phyloP scores from a whole-genome alignment of 1,140 invertebrate genomes.

The Drosophila pseudoananassae region DNA sequence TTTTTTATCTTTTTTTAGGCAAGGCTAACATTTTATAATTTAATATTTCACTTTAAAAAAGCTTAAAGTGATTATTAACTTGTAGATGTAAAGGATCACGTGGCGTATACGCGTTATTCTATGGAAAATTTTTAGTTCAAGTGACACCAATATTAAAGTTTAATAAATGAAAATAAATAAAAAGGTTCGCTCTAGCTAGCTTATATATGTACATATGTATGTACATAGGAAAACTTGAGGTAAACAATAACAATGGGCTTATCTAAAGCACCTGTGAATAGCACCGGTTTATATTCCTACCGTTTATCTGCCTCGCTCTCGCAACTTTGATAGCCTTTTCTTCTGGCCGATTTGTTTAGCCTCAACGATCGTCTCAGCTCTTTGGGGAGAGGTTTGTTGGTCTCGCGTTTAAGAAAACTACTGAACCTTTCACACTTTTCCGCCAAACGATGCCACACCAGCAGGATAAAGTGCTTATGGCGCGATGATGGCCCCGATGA shows the following conservation, averaged over 20 bases:
- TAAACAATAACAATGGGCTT: conserved; percentile 51
- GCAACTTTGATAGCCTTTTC: conserved; percentile 85
- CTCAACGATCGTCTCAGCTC: conserved; percentile 72
- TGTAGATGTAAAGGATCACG: background rate
- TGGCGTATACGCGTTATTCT: background rate
- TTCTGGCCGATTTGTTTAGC: conserved; percentile 81
- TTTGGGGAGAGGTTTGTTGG: conserved; percentile 73
- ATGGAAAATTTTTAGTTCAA: background rate
- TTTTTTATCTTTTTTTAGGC: no score
- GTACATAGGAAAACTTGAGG: conserved; percentile 10
- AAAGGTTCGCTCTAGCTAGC: background rate
- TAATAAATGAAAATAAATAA: background rate
- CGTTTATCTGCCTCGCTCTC: conserved; percentile 86
- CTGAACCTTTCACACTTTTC: conserved; percentile 52
- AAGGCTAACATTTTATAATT: background rate
- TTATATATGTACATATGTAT: no score
- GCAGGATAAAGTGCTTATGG: conserved; percentile 34
- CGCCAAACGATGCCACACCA: conserved; percentile 60
- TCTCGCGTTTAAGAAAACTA: conserved; percentile 51
- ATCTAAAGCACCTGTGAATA: conserved; percentile 29
- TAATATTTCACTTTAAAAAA: no score
- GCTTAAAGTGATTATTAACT: background rate
- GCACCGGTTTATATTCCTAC: conserved; percentile 58
- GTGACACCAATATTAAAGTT: background rate
- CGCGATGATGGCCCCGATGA: conserved; percentile 4